phyloP scores from a whole-genome alignment of 2,797 vertebrate species.

The Syndactyla subalaris region DNA sequence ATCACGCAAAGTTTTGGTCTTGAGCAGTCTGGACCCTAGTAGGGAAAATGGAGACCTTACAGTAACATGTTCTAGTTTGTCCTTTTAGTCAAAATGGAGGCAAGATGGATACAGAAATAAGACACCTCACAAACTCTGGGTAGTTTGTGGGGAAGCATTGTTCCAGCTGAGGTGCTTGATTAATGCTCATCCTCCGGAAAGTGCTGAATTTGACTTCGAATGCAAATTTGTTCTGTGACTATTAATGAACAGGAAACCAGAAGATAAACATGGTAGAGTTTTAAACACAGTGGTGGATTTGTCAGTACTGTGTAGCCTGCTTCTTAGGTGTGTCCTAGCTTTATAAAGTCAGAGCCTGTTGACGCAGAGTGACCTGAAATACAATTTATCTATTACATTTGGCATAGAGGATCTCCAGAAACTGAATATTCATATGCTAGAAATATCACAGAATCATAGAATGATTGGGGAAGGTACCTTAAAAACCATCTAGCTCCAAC shows the following conservation, averaged over 20 bases:
- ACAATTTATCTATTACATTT: neutral
- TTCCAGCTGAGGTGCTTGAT: neutral
- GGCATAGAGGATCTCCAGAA: neutral
- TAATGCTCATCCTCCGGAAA: neutral
- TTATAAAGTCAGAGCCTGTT: neutral
- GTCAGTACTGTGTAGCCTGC: neutral
- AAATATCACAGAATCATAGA: neutral
- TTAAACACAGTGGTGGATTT: neutral
- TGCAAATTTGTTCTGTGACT: neutral
- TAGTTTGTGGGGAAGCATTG: neutral
- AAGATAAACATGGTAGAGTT: neutral
- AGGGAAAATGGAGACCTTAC: neutral
- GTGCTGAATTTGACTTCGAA: neutral
- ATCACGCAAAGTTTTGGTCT: neutral
- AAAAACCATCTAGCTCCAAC: neutral
- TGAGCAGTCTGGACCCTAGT: neutral
- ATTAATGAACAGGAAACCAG: neutral
- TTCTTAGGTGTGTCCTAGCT: neutral
- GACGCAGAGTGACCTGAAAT: neutral
- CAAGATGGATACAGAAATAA: neutral
- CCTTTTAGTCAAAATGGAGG: neutral
- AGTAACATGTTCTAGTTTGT: neutral
- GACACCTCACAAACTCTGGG: neutral
- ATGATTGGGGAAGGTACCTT: neutral
- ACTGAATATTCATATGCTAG: neutral